Base-by-base conservation (phyloP, 2,797 vertebrate genomes). In the Enteromius treurensis region DNA sequence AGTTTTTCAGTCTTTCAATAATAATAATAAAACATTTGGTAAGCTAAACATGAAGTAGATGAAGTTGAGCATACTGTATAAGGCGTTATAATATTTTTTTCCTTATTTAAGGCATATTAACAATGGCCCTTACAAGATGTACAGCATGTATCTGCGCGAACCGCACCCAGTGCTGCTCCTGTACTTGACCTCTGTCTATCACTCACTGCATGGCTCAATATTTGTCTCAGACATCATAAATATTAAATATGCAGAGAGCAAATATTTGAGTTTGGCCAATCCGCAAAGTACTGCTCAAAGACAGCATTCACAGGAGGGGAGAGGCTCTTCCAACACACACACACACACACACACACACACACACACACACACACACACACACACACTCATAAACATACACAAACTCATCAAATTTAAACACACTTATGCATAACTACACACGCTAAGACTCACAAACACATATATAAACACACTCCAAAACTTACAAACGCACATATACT, bases 211-310 rank as follows among this genome's bases (percentile, higher is more conserved):
- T 83, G 79, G 9, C 86, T 88, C 91, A 92, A 92, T 95, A 90
- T 95, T 95, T 95, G 90, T 91, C 92, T 93, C 93, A 89, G 89
- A 94, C 93, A 95, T 94, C 94, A 95, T 94, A 94, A 95, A 95
- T 95, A 95, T 95, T 93, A 95, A 95, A 94, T 93, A 94, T 92
- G 90, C 86, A 87, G 89, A 88, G 86, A 88, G 92, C 89, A 94
- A 95, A 95, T 95, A 95, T 95, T 94, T 95, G 89, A 90, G 91
- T 94, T 94, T 91, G 92, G 91, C 90, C 88, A 92, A 34, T 78
- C 91, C 89, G 91, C 91, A 86, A 95, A 95, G 94, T 93, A 91
- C 91, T 90, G 91, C 93, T 95, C 94, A 95, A 95, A 94, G 93
- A 91, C 92, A 90, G 92, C 91, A 95, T 95, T 95, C 93, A 89